Percentiles rank a stretch among this genome's conserved stretches.
phyloP scores from a whole-genome alignment of 2,797 vertebrate species.

The Macropus fuliginosus region DNA sequence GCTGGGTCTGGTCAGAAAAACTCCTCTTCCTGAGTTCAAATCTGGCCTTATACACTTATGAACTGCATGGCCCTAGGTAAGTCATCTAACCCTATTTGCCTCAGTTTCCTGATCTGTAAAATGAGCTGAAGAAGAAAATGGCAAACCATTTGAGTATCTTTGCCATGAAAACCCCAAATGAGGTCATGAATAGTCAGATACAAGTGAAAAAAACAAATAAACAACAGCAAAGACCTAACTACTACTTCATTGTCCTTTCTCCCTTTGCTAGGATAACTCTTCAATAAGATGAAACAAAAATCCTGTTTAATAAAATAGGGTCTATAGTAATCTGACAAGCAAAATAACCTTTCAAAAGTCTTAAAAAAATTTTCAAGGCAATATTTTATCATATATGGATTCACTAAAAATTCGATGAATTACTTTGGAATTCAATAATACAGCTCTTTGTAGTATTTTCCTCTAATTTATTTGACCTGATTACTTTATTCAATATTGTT shows the following conservation, averaged over 20 bases:
- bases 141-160: background rate
- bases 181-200: background rate
- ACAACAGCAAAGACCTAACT: background rate
- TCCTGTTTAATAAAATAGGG: background rate
- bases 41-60: background rate
- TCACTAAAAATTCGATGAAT: slow-evolving; percentile 9
- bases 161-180: background rate
- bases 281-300: background rate
- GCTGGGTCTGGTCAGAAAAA: too few species aligned
- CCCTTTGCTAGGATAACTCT: background rate
- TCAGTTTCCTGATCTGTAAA: background rate
- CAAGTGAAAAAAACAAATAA: background rate
- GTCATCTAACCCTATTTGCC: background rate
- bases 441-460: background rate
- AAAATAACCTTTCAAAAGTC: slow-evolving; percentile 11
- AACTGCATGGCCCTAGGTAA: background rate
- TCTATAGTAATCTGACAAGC: background rate
- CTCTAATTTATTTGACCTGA: slow-evolving; percentile 36
- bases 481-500: slow-evolving; percentile 7
- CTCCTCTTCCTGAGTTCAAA: too few species aligned
- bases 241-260: background rate
- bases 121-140: background rate
- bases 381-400: slow-evolving; percentile 7
- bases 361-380: background rate
- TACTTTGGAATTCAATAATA: slow-evolving; percentile 19